Base-by-base conservation (phyloP, 2,113 vertebrate genomes). In the Albula goreensis region DNA sequence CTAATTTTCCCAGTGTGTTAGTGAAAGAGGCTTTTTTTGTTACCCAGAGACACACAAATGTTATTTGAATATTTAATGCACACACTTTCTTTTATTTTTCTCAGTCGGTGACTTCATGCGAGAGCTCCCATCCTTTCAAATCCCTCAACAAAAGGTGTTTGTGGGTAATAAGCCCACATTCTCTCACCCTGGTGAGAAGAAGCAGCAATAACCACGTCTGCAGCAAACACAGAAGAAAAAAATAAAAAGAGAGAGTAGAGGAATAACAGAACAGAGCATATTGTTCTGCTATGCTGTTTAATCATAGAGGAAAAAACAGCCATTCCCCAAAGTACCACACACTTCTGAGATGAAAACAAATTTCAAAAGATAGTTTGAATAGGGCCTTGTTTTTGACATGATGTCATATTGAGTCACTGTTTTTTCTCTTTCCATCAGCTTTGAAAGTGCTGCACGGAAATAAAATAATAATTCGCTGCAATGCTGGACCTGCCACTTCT, bases 341-440 rank as follows among this genome's bases (percentile, higher is more conserved):
- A 80, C 84, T 89, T 90, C 88, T 82, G 83, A 83, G 84, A 90
- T 90, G 86, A 89, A 89, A 89, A 63, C 81, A 88, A 85, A 80
- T 90, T 88, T 92, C 90, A 93, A 91, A 86, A 78, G 85, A 82
- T 53, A 82, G 85, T 88, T 88, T 53, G 15, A 92, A 91, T 82
- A 83, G 87, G 86, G 89, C 85, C 89, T 90, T 49, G 79, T 86
- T 88, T 89, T 84, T 91, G 90, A 90, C 87, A 85, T 85, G 5
- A 86, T 88, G 85, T 50, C 87, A 88, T 83, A 80, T 83, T 49
- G 85, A 86, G 90, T 92, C 82, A 51, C 86, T 82, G 86, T 86
- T 88, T 88, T 50, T 17, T 15, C 31, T 11, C 41, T 31, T 41
- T 13, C 50, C 25, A 84, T 85, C 49, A 79, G 89, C 88, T 89